A percentile compares a stretch with the other conserved stretches of the same genome.
phyloP scores from a whole-genome alignment of 2,888 invertebrate genomes.

The Acheta domesticus region DNA sequence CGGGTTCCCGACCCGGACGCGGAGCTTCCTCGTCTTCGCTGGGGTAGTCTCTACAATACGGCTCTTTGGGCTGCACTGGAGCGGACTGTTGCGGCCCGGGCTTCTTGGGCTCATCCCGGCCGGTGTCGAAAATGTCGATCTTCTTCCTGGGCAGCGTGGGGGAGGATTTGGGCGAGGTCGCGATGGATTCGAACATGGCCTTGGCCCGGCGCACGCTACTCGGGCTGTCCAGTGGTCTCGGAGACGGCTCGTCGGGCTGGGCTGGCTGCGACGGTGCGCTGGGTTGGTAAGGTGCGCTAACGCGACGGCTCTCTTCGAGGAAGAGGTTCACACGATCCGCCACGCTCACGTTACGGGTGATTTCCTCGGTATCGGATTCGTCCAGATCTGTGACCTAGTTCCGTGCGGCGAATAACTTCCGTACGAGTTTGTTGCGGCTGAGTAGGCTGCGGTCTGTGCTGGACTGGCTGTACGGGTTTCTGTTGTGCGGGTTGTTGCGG shows the following conservation, averaged over 20 bases:
- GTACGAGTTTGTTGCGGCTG: no score
- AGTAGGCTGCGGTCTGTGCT: no score
- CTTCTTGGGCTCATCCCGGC: not conserved
- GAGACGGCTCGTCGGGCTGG: slow-evolving; percentile 28
- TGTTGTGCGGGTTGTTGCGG: no score
- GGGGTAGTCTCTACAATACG: not conserved
- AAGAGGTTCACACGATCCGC: slow-evolving; percentile 58
- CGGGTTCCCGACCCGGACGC: not conserved
- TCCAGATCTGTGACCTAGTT: slow-evolving; percentile 42
- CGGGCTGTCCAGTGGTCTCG: slow-evolving; percentile 39
- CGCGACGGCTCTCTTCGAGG: slow-evolving; percentile 44
- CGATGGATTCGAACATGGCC: slow-evolving; percentile 65
- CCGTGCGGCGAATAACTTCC: slow-evolving; percentile 21
- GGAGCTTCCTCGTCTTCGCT: not conserved
- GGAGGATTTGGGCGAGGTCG: slow-evolving; percentile 41
- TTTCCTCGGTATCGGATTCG: slow-evolving; percentile 35
- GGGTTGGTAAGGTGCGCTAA: slow-evolving; percentile 28
- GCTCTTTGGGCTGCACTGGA: not conserved
- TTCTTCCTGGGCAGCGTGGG: slow-evolving; percentile 4
- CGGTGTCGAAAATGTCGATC: not conserved
- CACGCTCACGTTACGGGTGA: slow-evolving; percentile 48
- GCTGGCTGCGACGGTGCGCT: slow-evolving; percentile 26
- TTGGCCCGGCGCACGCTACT: slow-evolving; percentile 67
- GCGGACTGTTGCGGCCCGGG: not conserved
- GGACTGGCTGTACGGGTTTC: no score